A percentile compares a stretch with the other conserved stretches of the same genome.
phyloP scores from a whole-genome alignment of 2,888 invertebrate species.

The Platycheirus albimanus region DNA sequence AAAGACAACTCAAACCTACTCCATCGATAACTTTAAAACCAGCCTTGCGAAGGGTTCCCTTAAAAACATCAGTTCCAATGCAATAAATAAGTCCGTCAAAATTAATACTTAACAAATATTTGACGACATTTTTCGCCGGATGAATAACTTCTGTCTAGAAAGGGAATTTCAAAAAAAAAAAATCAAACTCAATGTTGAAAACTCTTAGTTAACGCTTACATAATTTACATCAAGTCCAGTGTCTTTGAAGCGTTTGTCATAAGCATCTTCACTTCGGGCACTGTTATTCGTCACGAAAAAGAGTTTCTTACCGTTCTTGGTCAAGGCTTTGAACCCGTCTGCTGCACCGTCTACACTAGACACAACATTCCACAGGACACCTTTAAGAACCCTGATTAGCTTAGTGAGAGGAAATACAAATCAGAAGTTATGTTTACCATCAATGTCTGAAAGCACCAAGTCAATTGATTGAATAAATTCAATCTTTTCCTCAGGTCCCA shows the following conservation, averaged over 20 bases:
- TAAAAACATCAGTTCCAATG: slow-evolving; percentile 80
- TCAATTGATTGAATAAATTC: slow-evolving; percentile 84
- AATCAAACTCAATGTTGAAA: slow-evolving; percentile 2
- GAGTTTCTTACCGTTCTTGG: slow-evolving; percentile 81
- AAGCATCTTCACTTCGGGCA: slow-evolving; percentile 76
- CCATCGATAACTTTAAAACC: slow-evolving; percentile 82
- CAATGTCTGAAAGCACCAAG: slow-evolving; percentile 85
- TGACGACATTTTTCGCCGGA: slow-evolving; percentile 82
- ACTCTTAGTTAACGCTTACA: slow-evolving; percentile 73
- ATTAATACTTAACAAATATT: slow-evolving; percentile 83
- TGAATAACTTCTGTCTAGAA: slow-evolving; percentile 79
- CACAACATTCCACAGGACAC: slow-evolving; percentile 82
- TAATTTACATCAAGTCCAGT: slow-evolving; percentile 77
- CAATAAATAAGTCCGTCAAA: slow-evolving; percentile 83
- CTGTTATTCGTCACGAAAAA: slow-evolving; percentile 83
- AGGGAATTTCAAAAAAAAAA: not conserved
- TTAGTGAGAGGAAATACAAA: no score
- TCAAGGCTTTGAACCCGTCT: slow-evolving; percentile 80
- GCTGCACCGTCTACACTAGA: slow-evolving; percentile 78
- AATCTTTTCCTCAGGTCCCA: slow-evolving; percentile 78
- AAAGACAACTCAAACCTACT: slow-evolving; percentile 76
- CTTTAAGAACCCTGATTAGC: slow-evolving; percentile 76
- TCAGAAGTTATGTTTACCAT: slow-evolving; percentile 83
- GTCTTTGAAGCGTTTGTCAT: slow-evolving; percentile 76
- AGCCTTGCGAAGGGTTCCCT: slow-evolving; percentile 79